Evolutionary conservation across 2,888 invertebrate species (phyloP).

Genomic region (Apamea epomidion): DNA sequence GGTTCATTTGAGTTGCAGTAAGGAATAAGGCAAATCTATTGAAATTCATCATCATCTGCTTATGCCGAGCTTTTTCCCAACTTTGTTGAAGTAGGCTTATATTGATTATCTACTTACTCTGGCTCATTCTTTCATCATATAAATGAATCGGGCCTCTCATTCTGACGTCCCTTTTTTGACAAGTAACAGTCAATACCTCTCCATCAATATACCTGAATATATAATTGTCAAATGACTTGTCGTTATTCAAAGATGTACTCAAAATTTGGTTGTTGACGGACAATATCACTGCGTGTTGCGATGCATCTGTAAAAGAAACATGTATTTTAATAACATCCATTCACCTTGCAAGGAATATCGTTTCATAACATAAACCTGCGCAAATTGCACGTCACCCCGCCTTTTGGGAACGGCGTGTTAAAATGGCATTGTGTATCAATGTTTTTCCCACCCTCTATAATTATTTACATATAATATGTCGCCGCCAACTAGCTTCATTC

Average conservation of each 20-base stretch:
- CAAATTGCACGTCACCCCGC: neutral
- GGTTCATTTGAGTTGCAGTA: too few species aligned
- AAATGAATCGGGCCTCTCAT: neutral
- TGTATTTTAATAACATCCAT: neutral
- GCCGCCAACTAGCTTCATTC: too few species aligned
- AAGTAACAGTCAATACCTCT: constrained; percentile 16
- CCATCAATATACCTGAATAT: constrained; percentile 10
- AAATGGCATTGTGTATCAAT: too few species aligned
- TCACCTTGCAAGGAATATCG: neutral
- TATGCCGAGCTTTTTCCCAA: neutral
- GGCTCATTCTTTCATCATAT: fast-evolving
- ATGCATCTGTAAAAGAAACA: constrained; percentile 9
- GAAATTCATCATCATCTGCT: neutral
- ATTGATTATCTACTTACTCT: neutral
- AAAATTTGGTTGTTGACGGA: constrained; percentile 17
- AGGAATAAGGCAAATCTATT: neutral
- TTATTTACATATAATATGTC: too few species aligned
- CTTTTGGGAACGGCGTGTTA: neutral
- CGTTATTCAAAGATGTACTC: neutral
- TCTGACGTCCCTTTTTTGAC: neutral
- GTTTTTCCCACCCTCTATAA: too few species aligned
- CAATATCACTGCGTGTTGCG: neutral
- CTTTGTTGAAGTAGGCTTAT: neutral
- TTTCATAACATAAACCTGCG: neutral
- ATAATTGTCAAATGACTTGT: neutral